These are phyloP conservation scores for Lutjanus erythropterus DNA, from an alignment of 2,113 vertebrate genomes.

Conservation along the genomic window DNA sequence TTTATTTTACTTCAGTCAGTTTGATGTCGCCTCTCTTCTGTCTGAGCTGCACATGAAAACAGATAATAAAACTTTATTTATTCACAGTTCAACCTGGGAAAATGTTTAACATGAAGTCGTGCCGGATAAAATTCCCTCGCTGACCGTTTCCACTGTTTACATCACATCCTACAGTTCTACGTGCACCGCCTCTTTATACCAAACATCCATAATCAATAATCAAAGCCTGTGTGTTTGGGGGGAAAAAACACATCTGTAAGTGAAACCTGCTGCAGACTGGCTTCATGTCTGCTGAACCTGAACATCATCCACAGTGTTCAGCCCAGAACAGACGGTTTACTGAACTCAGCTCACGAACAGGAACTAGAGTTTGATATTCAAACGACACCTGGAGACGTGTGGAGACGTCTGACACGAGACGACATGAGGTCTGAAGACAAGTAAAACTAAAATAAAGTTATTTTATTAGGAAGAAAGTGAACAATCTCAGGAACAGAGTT, in stretches of 20 bases:
- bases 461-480: not conserved
- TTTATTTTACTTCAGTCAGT: too few species aligned
- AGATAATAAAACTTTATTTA: not conserved
- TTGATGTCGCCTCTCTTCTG: too few species aligned
- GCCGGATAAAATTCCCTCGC: too few species aligned
- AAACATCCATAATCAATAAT: constrained; percentile 38
- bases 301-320: constrained; percentile 16
- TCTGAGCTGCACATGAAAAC: not conserved
- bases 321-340: not conserved
- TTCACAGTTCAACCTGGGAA: too few species aligned
- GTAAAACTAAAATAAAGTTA: not conserved
- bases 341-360: not conserved
- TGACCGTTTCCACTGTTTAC: not conserved
- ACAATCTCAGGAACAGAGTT: too few species aligned
- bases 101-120: not conserved
- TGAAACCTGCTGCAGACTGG: constrained; percentile 4
- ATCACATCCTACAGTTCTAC: not conserved
- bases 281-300: not conserved
- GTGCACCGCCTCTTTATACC: too few species aligned
- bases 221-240: constrained; percentile 30
- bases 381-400: not conserved
- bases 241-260: constrained; percentile 53
- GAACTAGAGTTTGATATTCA: not conserved
- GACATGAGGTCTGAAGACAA: not conserved
- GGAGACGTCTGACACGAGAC: not conserved